Percentiles rank a stretch among this genome's conserved stretches.
Conservation (phyloP, 2,888 invertebrate species). For the Tenthredo mesomela region DNA sequence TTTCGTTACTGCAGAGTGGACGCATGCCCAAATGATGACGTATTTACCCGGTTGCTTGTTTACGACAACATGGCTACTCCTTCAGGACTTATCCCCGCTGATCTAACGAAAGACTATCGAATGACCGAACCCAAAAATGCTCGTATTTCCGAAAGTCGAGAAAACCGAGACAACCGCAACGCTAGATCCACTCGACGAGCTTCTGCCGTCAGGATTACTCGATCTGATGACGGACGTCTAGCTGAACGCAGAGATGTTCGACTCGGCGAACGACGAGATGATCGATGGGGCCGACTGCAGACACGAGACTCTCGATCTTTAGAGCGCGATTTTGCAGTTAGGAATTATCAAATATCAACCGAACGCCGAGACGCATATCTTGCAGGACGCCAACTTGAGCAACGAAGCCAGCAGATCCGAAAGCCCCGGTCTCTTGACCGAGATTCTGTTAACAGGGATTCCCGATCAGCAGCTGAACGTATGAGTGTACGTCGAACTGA, state of each 20-base stretch:
- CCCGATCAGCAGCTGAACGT: slow-evolving; percentile 35
- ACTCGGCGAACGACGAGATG: neutral
- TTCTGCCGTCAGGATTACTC: slow-evolving; percentile 3
- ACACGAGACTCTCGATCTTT: slow-evolving; percentile 12
- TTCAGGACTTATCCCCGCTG: slow-evolving; percentile 27
- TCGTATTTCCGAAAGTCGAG: neutral
- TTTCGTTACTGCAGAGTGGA: slow-evolving; percentile 66
- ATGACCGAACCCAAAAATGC: neutral
- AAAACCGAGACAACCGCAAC: slow-evolving; percentile 15
- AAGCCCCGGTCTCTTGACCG: neutral
- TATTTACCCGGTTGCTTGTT: slow-evolving; percentile 57
- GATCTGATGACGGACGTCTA: neutral
- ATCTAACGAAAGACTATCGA: neutral
- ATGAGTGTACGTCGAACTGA: slow-evolving; percentile 47
- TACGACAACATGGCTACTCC: slow-evolving; percentile 57
- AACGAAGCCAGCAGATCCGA: slow-evolving; percentile 22
- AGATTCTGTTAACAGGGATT: slow-evolving; percentile 13
- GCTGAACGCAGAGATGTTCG: slow-evolving; percentile 19
- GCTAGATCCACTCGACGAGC: slow-evolving; percentile 9
- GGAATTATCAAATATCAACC: neutral
- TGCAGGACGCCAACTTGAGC: slow-evolving; percentile 18
- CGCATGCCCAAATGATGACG: slow-evolving; percentile 69
- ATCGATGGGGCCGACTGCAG: neutral
- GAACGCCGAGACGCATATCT: slow-evolving; percentile 18
- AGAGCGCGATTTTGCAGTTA: slow-evolving; percentile 13